These are phyloP conservation scores for Hydropsyche tenuis DNA, from an alignment of 1,140 invertebrate species.

Conservation along the genomic window DNA sequence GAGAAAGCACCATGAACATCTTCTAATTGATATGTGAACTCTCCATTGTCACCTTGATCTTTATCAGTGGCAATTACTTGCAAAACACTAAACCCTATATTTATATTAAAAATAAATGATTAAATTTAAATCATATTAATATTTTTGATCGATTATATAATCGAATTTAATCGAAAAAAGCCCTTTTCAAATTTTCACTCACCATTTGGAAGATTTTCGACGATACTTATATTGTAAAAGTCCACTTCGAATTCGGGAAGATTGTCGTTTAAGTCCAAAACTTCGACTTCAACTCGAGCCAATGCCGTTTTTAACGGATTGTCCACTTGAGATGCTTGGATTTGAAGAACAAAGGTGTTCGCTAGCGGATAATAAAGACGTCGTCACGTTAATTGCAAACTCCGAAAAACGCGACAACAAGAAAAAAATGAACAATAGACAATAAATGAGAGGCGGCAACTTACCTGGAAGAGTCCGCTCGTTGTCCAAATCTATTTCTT, in stretches of 20 bases:
- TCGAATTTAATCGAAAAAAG: too few relatives aligned
- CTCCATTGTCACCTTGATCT: constrained; percentile 83
- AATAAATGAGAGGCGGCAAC: too few relatives aligned
- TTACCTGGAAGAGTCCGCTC: constrained; percentile 67
- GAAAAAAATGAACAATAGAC: background rate
- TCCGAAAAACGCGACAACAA: background rate
- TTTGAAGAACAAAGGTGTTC: constrained; percentile 78
- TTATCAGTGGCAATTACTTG: constrained; percentile 81
- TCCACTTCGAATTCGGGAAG: constrained; percentile 85
- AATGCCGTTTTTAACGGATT: constrained; percentile 77
- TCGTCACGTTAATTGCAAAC: background rate
- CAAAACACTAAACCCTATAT: constrained; percentile 74
- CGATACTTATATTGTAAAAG: constrained; percentile 89
- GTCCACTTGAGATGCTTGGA: constrained; percentile 79
- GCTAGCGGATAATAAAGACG: constrained; percentile 54
- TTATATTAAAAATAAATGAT: too few relatives aligned
- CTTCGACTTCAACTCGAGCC: constrained; percentile 77
- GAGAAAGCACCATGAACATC: constrained; percentile 79
- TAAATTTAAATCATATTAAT: too few relatives aligned
- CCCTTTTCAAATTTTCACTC: constrained; percentile 48
- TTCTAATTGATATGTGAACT: constrained; percentile 80
- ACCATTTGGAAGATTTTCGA: constrained; percentile 88
- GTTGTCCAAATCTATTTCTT: constrained; percentile 79
- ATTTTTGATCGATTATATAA: too few relatives aligned
- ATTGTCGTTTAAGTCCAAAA: constrained; percentile 85